Conservation (phyloP, 2,888 invertebrate species). For the Scaptomyza caliginosa region DNA sequence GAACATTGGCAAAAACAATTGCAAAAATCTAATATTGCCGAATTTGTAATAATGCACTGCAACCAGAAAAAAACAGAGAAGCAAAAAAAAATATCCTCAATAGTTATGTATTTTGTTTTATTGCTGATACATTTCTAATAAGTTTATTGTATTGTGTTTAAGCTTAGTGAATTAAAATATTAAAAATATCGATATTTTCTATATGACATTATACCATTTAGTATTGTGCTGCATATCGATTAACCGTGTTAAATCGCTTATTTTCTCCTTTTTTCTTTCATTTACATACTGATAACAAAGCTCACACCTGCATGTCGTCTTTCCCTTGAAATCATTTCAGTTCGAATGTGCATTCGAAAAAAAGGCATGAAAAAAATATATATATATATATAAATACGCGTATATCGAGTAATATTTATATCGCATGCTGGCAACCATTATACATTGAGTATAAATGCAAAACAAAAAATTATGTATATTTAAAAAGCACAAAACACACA, state of each 20-base stretch:
- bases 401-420: constrained; percentile 51
- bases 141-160: no score
- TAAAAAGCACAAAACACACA: background rate
- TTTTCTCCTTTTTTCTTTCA: background rate
- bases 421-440: constrained; percentile 50
- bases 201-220: no score
- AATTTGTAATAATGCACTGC: constrained; percentile 35
- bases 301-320: background rate
- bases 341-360: background rate
- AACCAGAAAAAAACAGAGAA: background rate
- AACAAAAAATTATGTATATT: no score
- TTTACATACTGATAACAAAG: background rate
- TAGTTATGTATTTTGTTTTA: background rate
- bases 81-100: background rate
- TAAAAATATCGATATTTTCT: no score
- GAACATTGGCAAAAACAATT: constrained; percentile 4
- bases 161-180: no score
- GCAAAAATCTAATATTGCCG: constrained; percentile 15
- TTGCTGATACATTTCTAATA: no score
- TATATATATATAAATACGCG: constrained; percentile 6
- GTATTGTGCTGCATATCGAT: background rate
- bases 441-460: constrained; percentile 7
- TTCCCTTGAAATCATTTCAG: background rate
- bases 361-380: no score
- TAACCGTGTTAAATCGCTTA: background rate